phyloP scores from a whole-genome alignment of 1,140 invertebrate species.

The Asbolus verrucosus region DNA sequence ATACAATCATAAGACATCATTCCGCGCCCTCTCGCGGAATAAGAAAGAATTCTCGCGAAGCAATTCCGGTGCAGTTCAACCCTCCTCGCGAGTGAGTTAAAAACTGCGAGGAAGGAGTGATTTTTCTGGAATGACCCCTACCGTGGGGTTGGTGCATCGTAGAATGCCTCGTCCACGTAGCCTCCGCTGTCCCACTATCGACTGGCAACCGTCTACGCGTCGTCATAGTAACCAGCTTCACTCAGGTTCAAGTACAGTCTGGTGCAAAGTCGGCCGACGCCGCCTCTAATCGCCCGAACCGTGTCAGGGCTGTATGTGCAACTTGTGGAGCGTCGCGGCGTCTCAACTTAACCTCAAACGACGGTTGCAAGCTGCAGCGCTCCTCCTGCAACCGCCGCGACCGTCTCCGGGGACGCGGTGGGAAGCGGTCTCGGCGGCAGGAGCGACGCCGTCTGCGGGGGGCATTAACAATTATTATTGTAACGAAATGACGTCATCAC shows the following conservation, averaged over 20 bases:
- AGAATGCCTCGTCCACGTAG: slow-evolving; percentile 35
- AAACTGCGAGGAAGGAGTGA: slow-evolving; percentile 25
- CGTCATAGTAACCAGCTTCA: slow-evolving; percentile 53
- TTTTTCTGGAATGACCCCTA: slow-evolving; percentile 18
- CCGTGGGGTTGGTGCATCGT: slow-evolving; percentile 22
- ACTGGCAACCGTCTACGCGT: slow-evolving; percentile 55
- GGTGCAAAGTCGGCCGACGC: slow-evolving; percentile 49
- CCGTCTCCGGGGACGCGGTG: too few species aligned
- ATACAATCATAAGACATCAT: not conserved
- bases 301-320: slow-evolving; percentile 49
- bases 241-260: slow-evolving; percentile 57
- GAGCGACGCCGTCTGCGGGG: too few species aligned
- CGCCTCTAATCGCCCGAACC: slow-evolving; percentile 48
- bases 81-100: slow-evolving; percentile 8
- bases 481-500: slow-evolving; percentile 11
- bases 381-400: too few species aligned
- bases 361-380: slow-evolving; percentile 13
- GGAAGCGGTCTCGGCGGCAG: too few species aligned
- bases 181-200: slow-evolving; percentile 50
- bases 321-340: slow-evolving; percentile 46
- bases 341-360: slow-evolving; percentile 24
- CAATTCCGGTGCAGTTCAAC: not conserved
- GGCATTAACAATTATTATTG: too few species aligned
- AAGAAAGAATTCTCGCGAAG: not conserved
- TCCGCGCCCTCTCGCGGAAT: not conserved